Evolutionary conservation across 2,888 invertebrate genomes (phyloP).

Genomic region (Ectobius pallidus): DNA sequence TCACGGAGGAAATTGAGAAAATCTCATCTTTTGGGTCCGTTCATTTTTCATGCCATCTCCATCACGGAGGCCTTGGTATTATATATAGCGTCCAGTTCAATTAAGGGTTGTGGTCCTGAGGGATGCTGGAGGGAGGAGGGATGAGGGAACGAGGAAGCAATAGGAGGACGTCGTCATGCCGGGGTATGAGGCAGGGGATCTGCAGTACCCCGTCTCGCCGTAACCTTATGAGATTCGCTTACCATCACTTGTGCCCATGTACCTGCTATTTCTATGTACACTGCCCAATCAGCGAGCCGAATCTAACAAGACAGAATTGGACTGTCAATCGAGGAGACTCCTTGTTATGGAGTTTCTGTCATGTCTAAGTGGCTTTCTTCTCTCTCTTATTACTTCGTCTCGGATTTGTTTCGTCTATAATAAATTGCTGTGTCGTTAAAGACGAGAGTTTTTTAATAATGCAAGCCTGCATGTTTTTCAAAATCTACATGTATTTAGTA

Average conservation of each 20-base stretch:
- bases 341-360: neutral
- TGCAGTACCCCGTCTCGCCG: neutral
- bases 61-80: constrained; percentile 44
- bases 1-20: constrained; percentile 57
- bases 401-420: neutral
- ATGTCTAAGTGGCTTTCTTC: neutral
- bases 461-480: too few relatives aligned
- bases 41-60: constrained; percentile 59
- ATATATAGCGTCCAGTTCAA: constrained; percentile 53
- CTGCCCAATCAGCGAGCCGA: constrained; percentile 2
- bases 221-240: constrained; percentile 12
- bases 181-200: neutral
- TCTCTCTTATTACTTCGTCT: neutral
- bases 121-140: constrained; percentile 11
- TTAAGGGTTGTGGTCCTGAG: constrained; percentile 49
- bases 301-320: constrained; percentile 2
- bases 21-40: constrained; percentile 56
- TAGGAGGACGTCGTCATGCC: constrained; percentile 6
- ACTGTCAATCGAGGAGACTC: neutral
- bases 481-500: too few relatives aligned
- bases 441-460: too few relatives aligned
- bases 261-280: neutral
- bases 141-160: constrained; percentile 17
- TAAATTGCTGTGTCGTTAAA: neutral
- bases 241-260: constrained; percentile 1